Evolutionary conservation across 2,888 invertebrate genomes (phyloP), one percentile per base, ranked within the genome.

Genomic region (Laothoe populi): DNA sequence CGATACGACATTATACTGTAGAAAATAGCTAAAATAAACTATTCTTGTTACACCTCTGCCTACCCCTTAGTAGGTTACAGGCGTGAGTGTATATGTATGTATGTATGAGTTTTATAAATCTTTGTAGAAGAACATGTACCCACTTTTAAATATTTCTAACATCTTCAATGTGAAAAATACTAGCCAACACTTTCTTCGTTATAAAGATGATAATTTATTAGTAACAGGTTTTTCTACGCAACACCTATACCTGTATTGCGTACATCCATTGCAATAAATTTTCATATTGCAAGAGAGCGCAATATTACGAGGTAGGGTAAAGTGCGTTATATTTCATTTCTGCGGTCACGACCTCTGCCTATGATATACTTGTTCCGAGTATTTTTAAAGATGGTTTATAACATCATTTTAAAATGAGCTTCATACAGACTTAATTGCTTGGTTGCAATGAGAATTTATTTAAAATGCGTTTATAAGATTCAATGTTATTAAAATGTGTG

Each of bases 201-300:
- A 59, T 45, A 59, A 59, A 59, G 42, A 42, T 4, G n/a, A 23
- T 21, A n/a, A 40, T 40, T 26, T 35, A 42, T 53, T 11, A 24
- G 38, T 46, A 61, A 63, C 65, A 63, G 65, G 63, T 70, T 71
- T 67, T 67, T 70, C 65, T 64, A 57, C 62, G 64, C 62, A 66
- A 68, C 63, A 66, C 69, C 68, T 86, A 87, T 77, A 79, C 77
- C 75, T 79, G 78, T 82, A 82, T 84, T 84, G 78, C 78, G 77
- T 81, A 81, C 75, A 78, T 72, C 79, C 78, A 79, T 84, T 86
- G 87, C 86, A 83, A 91, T 92, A 91, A 90, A 91, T 92, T 91
- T 90, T 90, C 85, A 92, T 91, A 91, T 89, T 87, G 89, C 87
- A 84, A 83, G 87, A 83, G 86, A 86, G 84, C 86, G 90, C 86